Evolutionary conservation across 2,888 invertebrate species (phyloP).

Genomic region (Diplazon laetatorius): DNA sequence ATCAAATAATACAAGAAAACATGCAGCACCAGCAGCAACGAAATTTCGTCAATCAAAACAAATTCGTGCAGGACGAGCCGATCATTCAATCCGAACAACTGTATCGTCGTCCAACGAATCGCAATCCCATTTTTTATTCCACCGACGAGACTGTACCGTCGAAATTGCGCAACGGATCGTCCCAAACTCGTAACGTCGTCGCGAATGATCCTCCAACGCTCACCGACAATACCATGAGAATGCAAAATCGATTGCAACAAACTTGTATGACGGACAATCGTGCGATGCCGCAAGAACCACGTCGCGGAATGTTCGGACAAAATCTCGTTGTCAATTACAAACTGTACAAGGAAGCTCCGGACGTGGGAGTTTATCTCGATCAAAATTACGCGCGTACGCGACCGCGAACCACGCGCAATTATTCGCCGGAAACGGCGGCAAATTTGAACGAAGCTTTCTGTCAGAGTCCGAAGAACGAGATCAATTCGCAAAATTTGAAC

Average conservation of each 20-base stretch:
- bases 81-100: constrained; percentile 46
- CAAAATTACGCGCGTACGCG: constrained; percentile 44
- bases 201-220: constrained; percentile 66
- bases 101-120: constrained; percentile 48
- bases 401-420: constrained; percentile 67
- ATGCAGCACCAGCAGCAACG: constrained; percentile 81
- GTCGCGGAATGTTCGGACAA: constrained; percentile 71
- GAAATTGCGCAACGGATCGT: constrained; percentile 42
- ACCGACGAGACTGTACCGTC: constrained; percentile 39
- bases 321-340: constrained; percentile 69
- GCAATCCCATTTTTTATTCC: constrained; percentile 40
- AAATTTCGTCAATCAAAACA: constrained; percentile 73
- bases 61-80: constrained; percentile 59
- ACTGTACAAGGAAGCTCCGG: constrained; percentile 68
- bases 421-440: constrained; percentile 75
- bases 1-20: constrained; percentile 81
- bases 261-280: constrained; percentile 68
- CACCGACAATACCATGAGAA: constrained; percentile 71
- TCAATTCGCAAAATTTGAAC: constrained; percentile 73
- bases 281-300: constrained; percentile 79
- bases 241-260: constrained; percentile 76
- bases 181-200: constrained; percentile 24
- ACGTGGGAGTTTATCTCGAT: constrained; percentile 27
- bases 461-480: constrained; percentile 68
- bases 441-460: constrained; percentile 80